Base-by-base conservation (phyloP, 2,113 vertebrate species). In the Sinocyclocheilus grahami region DNA sequence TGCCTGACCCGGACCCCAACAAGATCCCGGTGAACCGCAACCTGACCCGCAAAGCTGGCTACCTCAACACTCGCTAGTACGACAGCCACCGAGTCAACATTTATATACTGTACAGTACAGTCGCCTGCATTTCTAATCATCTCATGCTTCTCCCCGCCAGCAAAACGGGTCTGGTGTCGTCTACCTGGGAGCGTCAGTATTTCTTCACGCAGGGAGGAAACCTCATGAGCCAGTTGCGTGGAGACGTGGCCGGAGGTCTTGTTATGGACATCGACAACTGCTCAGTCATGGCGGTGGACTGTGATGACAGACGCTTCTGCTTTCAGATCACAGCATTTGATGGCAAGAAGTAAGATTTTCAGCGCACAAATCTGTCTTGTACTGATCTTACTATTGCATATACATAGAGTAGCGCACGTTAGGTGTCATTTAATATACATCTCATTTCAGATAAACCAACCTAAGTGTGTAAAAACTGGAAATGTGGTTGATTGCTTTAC, bases 171-270 rank as follows among this genome's bases (percentile, higher is more conserved):
- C 94, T 99, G 92, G 98, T 99, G 85, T 99, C 98, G 1, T 96
- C 96, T 0, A 96, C 95, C 3, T 99, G 98, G 98, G 98, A 99
- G 82, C 96, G 98, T 30, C 97, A 96, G 90, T 99, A 98, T 92
- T 99, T 97, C 95, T 99, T 99, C 94, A 98, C 97, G 5, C 98
- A 99, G 89, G 98, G 98, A 33, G 98, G 98, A 55, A 99, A 99
- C 87, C 91, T 99, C 83, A 99, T 99, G 98, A 97, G 96, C 90
- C 98, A 99, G 91, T 95, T 95, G 16, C 96, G 98, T 14, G 97
- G 96, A 0, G 97, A 97, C 5, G 98, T 99, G 20, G 98, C 98
- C 0, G 98, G 98, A 1, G 97, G 98, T 0, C 95, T 99, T 82
- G 96, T 99, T 87, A 98, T 97, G 90, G 98, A 99, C 88, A 96